phyloP scores from a whole-genome alignment of 2,888 invertebrate species.

The Mechanitis messenoides region DNA sequence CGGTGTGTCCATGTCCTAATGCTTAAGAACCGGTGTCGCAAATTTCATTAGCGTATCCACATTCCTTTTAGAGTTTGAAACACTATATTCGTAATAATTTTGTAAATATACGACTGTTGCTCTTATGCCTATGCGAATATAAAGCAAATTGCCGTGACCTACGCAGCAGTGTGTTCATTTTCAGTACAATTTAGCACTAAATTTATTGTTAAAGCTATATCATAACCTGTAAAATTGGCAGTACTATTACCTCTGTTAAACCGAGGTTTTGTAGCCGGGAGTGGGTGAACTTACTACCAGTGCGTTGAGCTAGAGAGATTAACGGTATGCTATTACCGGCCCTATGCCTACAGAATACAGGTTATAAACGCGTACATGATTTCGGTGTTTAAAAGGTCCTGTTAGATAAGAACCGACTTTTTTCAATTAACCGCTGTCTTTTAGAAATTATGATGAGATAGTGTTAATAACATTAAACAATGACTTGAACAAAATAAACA shows the following conservation, averaged over 20 bases:
- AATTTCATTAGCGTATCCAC: constrained; percentile 25
- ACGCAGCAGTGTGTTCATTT: background rate
- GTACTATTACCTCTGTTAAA: constrained; percentile 32
- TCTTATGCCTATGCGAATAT: constrained; percentile 9
- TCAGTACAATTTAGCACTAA: constrained; percentile 14
- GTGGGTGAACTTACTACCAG: constrained; percentile 33
- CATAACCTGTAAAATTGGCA: constrained; percentile 35
- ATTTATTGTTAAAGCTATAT: constrained; percentile 25
- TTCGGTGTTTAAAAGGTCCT: constrained; percentile 16
- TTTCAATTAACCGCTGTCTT: constrained; percentile 28
- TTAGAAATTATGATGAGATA: constrained; percentile 21
- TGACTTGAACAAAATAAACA: constrained; percentile 16
- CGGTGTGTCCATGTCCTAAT: constrained; percentile 9
- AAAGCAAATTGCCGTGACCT: constrained; percentile 9
- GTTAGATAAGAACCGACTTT: constrained; percentile 15
- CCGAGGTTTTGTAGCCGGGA: constrained; percentile 24
- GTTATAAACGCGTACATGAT: constrained; percentile 18
- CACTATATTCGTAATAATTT: constrained; percentile 17
- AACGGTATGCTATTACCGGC: constrained; percentile 18
- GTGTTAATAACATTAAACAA: constrained; percentile 18
- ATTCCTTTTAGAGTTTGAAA: constrained; percentile 21
- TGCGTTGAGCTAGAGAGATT: constrained; percentile 23
- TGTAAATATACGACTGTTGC: constrained; percentile 4
- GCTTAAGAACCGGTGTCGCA: constrained; percentile 22
- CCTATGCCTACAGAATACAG: constrained; percentile 20